Conservation (phyloP, 35 echinoderm and acorn worm genomes). For the Strongylocentrotus purpuratus region DNA sequence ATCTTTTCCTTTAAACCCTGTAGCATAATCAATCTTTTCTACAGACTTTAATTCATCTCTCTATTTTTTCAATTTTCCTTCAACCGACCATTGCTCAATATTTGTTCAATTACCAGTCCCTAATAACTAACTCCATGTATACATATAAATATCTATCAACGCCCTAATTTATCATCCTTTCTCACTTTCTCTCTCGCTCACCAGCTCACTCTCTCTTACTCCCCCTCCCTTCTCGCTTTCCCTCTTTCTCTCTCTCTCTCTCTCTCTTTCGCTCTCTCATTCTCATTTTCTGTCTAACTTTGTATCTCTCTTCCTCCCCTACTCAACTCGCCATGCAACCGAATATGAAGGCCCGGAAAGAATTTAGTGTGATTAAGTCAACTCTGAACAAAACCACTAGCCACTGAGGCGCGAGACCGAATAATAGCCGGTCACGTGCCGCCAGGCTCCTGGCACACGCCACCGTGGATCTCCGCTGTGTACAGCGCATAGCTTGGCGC, state of each 20-base stretch:
- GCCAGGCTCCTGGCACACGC: constrained; percentile 3
- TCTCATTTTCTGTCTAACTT: neutral
- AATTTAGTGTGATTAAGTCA: constrained; percentile 55
- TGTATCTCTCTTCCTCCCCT: neutral
- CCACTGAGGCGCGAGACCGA: constrained; percentile 7
- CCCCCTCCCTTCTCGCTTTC: neutral
- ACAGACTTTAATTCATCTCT: neutral
- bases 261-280: neutral
- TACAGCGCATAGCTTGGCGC: neutral
- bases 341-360: constrained; percentile 44
- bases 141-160: constrained; percentile 26
- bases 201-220: neutral
- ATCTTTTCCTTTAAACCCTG: neutral
- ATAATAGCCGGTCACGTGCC: constrained; percentile 32
- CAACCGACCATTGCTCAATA: neutral
- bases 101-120: neutral
- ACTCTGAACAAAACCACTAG: constrained; percentile 21
- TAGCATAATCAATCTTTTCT: neutral
- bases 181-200: neutral
- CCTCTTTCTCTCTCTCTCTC: neutral
- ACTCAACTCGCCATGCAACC: neutral
- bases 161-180: neutral
- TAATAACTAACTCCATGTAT: constrained; percentile 4
- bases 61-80: neutral
- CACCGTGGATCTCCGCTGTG: neutral